phyloP scores from a whole-genome alignment of 2,797 vertebrate species.

The Coracias cyanogaster region DNA sequence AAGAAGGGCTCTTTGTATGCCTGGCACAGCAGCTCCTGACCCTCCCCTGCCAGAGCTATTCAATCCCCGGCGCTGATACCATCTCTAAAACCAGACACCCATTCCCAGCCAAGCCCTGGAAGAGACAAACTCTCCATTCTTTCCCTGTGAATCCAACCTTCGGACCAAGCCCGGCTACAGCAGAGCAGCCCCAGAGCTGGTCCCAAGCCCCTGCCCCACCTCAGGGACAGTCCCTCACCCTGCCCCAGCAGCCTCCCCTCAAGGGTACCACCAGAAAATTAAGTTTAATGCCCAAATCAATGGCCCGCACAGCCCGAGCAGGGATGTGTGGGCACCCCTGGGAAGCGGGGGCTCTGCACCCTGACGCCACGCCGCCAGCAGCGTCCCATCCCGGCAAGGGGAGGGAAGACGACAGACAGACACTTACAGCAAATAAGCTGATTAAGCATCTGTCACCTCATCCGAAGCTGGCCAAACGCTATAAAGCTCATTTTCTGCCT shows the following conservation, averaged over 20 bases:
- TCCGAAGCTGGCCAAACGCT: constrained; percentile 25
- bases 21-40: neutral
- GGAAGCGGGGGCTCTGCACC: neutral
- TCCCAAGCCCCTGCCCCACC: neutral
- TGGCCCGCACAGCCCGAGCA: fast-evolving
- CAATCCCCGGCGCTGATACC: neutral
- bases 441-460: constrained; percentile 75
- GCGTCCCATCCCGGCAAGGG: neutral
- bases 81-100: neutral
- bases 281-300: fast-evolving
- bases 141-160: neutral
- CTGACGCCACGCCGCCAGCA: neutral
- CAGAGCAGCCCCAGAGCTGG: fast-evolving
- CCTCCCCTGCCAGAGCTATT: neutral
- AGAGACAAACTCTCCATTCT: neutral
- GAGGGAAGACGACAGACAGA: constrained; percentile 24
- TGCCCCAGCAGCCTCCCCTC: neutral
- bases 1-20: constrained; percentile 26
- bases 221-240: neutral
- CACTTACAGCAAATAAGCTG: constrained; percentile 47
- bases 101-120: neutral
- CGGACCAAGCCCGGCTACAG: fast-evolving
- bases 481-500: constrained; percentile 72
- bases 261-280: fast-evolving
- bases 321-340: fast-evolving